Conservation (phyloP, 1,140 invertebrate species). For the Drosophila auraria region DNA sequence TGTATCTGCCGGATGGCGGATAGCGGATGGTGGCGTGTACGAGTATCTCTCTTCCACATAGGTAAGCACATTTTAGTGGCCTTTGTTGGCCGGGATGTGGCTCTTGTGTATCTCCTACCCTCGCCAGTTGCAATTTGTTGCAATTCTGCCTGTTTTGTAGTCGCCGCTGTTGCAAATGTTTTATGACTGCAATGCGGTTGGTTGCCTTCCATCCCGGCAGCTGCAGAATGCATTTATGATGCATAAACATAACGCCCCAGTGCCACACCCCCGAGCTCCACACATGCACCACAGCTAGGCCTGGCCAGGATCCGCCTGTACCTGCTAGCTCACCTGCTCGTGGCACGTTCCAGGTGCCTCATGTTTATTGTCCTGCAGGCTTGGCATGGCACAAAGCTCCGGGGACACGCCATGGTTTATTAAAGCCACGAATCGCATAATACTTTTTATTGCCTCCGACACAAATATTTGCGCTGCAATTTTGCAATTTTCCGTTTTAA, state of each 20-base stretch:
- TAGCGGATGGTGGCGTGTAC: neutral
- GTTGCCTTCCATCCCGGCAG: constrained; percentile 26
- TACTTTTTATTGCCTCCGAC: constrained; percentile 61
- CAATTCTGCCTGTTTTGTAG: constrained; percentile 60
- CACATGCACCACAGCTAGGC: constrained; percentile 25
- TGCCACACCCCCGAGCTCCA: constrained; percentile 44
- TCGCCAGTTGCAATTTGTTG: constrained; percentile 72
- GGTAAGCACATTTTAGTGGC: constrained; percentile 69
- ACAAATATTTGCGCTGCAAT: constrained; percentile 55
- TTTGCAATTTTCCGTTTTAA: constrained; percentile 44
- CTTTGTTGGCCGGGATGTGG: constrained; percentile 47
- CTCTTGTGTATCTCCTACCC: constrained; percentile 25
- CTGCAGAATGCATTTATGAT: constrained; percentile 77
- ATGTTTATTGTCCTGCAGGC: constrained; percentile 64
- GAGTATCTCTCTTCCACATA: constrained; percentile 58
- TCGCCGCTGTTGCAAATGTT: constrained; percentile 65
- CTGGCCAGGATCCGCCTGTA: neutral
- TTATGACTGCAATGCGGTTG: constrained; percentile 70
- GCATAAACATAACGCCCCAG: constrained; percentile 70
- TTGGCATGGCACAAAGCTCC: constrained; percentile 14
- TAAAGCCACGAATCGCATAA: constrained; percentile 61
- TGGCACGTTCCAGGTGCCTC: constrained; percentile 50
- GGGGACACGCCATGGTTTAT: constrained; percentile 44
- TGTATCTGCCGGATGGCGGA: constrained; percentile 29
- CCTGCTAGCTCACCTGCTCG: neutral